Evolutionary conservation across 2,888 invertebrate genomes (phyloP), one percentile per base, ranked within the genome.

Genomic region (Mystacides longicornis): DNA sequence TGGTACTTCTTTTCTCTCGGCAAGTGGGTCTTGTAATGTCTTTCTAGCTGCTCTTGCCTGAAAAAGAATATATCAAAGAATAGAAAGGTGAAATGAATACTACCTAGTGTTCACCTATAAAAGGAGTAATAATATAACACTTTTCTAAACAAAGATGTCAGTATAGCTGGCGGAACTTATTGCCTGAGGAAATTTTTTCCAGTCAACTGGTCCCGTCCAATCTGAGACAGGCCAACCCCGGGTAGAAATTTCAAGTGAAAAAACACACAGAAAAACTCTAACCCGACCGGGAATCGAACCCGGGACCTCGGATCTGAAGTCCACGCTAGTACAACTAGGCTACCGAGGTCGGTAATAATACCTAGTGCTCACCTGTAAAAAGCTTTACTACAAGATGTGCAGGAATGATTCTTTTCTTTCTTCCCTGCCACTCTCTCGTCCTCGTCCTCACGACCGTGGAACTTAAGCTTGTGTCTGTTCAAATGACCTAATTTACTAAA

Each of bases 31-130:
- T 81, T 81, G 18, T 78, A 77, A 67, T 86, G 86, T 50, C 82
- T 77, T 0, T 80, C 80, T 9, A 86, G 71, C 63, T 81, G 77
- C 61, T 83, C 85, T 49, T 81, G 79, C 67, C 85, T 83, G 66
- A 64, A 75, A 21, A 46, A 46, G 9, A 46, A 9, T 31, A 43
- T 9, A 43, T 43, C n/a, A 43, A 43, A 4, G 16, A 43, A 5
- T n/a, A 43, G 43, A 27, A 27, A 27, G 27, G 27, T 27, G 7
- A 27, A n/a, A n/a, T n/a, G n/a, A n/a, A n/a, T n/a, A n/a, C n/a
- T n/a, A n/a, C n/a, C n/a, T n/a, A n/a, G n/a, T n/a, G n/a, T n/a
- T n/a, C n/a, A n/a, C n/a, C n/a, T n/a, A n/a, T n/a, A n/a, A n/a
- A n/a, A n/a, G n/a, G n/a, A n/a, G n/a, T n/a, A n/a, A n/a, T n/a